Evolutionary conservation across 1,140 invertebrate species (phyloP), one percentile per base, ranked within the genome.

Genomic region (Sitobion miscanthi): DNA sequence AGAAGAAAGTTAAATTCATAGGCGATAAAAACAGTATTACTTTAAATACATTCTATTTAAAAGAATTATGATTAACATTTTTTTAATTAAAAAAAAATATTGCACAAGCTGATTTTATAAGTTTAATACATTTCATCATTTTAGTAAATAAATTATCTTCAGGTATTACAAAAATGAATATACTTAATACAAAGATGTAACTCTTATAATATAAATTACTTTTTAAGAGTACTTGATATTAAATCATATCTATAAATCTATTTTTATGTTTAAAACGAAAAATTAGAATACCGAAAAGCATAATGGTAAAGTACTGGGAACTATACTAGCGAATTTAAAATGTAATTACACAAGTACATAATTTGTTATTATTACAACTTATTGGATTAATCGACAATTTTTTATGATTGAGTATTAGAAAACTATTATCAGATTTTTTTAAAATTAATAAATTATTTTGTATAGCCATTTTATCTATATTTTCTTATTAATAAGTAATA

Each of bases 191-290:
- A 38, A 83, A 83, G 17, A 83, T 77, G 38, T 52, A 87, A 87
- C 86, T 49, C 30, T 9, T 52, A n/a, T 87, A 87, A 87, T 52
- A n/a, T 87, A 87, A 21, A 49, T 52, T 49, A 47, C 17, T n/a
- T 30, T 87, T 87, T 49, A 87, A 88, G 47, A 52, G 47, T 35
- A 54, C n/a, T 88, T 87, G 30, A 87, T 87, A 30, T 47, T 49
- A n/a, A n/a, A 87, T 11, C 17, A 88, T 88, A 88, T 88, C 87
- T 88, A 45, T 88, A 88, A 38, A 88, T 88, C 87, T 88, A 45
- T 88, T 88, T 88, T 54, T 35, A 17, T 52, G 6, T 86, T 88
- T 35, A 52, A 88, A 54, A n/a, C 0, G 17, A 88, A 52, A 86
- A 88, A 88, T 35, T n/a, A 88, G 17, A 54, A 88, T 52, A 86